Percentiles rank a stretch among this genome's conserved stretches.
phyloP scores from a whole-genome alignment of 2,797 vertebrate species.

The Thunnus albacares region DNA sequence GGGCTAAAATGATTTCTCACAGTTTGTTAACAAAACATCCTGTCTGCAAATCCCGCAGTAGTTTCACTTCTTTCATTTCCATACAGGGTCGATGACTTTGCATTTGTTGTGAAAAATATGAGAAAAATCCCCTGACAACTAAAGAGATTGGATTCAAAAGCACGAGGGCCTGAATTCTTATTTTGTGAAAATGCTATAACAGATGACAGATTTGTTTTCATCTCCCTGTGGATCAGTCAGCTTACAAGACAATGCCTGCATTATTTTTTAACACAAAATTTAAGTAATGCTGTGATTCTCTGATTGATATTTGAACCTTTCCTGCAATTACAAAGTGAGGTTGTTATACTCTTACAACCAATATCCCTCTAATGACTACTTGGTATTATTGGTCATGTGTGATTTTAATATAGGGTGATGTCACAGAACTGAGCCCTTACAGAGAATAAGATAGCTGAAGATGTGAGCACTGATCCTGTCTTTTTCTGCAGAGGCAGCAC shows the following conservation, averaged over 20 bases:
- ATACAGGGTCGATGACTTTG: not conserved
- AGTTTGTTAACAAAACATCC: slow-evolving; percentile 19
- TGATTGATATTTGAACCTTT: not conserved
- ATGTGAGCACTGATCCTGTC: slow-evolving; percentile 45
- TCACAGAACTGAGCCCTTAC: slow-evolving; percentile 47
- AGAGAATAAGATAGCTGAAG: slow-evolving; percentile 52
- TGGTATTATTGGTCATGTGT: not conserved
- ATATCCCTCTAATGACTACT: not conserved
- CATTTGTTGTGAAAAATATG: slow-evolving; percentile 14
- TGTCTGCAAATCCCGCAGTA: slow-evolving; percentile 13
- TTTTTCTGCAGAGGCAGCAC: slow-evolving; percentile 70
- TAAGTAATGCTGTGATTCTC: not conserved
- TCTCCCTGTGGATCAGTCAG: not conserved
- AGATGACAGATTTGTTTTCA: not conserved
- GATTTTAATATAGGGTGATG: slow-evolving; percentile 13
- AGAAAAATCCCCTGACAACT: not conserved
- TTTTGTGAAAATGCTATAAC: slow-evolving; percentile 18
- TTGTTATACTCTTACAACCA: not conserved
- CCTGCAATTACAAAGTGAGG: not conserved
- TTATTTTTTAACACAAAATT: not conserved
- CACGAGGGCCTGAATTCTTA: not conserved
- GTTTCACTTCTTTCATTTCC: slow-evolving; percentile 19
- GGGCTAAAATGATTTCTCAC: slow-evolving; percentile 30
- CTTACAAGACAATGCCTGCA: slow-evolving; percentile 6
- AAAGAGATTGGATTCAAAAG: slow-evolving; percentile 1